Base-by-base conservation (phyloP, 2,113 vertebrate genomes). In the Ammospiza nelsoni region DNA sequence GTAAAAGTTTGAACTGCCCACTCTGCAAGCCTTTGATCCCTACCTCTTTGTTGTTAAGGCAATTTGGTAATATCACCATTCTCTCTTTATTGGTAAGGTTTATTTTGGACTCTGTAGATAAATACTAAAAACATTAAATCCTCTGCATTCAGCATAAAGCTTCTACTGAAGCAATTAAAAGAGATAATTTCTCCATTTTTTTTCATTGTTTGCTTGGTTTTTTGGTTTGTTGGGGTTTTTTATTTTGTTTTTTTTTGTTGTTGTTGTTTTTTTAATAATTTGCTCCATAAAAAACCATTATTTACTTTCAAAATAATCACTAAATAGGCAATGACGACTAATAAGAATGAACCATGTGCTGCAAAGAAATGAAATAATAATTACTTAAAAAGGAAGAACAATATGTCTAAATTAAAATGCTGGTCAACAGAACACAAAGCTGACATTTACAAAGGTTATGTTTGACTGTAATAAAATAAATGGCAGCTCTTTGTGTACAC, bases 401-500 rank as follows among this genome's bases (percentile, higher is more conserved):
- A 93, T 93, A 78, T 71, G 62, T 94, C 91, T 95, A 84, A 93
- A 97, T 96, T 95, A 95, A 95, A 94, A 96, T 92, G 87, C 94
- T 95, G 95, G 96, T 95, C 97, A 97, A 95, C 73, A 95, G 76
- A 96, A 96, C 62, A 89, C 79, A 89, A 87, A 92, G 71, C 51
- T 97, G 96, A 96, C 96, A 96, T 97, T 97, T 97, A 69, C 66
- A 96, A 97, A 97, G 95, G 97, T 97, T 97, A 96, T 95, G 80
- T 97, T 97, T 97, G 95, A 94, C 95, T 97, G 83, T 85, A 97
- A 97, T 94, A 97, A 97, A 96, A 97, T 95, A 95, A 96, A 97
- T 94, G 93, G 71, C 92, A 95, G 73, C 59, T 95, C 77, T 95
- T 80, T 96, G 94, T 97, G 80, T 96, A 94, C 91, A 95, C 77